These are phyloP conservation scores for Garra rufa DNA, from an alignment of 2,113 vertebrate species.

Conservation along the genomic window DNA sequence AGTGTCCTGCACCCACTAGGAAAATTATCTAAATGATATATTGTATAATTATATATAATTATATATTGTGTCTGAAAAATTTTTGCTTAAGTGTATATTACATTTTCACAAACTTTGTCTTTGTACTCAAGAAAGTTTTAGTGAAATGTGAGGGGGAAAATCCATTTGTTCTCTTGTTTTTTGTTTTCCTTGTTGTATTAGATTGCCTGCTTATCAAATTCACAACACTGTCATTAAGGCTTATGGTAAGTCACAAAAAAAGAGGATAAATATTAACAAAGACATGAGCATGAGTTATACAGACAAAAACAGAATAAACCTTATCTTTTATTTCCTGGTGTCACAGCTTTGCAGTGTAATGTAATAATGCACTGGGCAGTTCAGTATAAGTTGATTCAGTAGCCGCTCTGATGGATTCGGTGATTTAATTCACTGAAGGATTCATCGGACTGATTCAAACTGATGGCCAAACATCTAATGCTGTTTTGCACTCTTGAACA, in stretches of 20 bases:
- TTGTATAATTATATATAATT: too few relatives aligned
- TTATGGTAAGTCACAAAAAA: not conserved
- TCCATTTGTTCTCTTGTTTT: not conserved
- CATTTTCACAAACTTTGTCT: not conserved
- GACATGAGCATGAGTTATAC: not conserved
- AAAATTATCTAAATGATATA: too few relatives aligned
- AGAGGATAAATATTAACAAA: not conserved
- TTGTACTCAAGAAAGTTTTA: not conserved
- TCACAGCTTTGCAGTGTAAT: not conserved
- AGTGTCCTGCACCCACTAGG: too few relatives aligned
- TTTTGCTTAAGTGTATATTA: too few relatives aligned
- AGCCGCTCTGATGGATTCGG: not conserved
- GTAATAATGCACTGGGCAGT: not conserved
- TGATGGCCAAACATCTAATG: not conserved
- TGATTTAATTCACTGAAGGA: not conserved
- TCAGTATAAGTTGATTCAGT: constrained; percentile 1
- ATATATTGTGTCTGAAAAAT: too few relatives aligned
- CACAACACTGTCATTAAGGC: not conserved
- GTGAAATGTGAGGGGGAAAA: not conserved
- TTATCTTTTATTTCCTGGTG: not conserved
- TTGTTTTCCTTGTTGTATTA: not conserved
- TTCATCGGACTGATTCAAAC: not conserved
- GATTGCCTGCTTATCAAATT: constrained; percentile 4
- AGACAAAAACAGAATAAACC: not conserved
- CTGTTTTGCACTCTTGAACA: not conserved